Conservation (phyloP, 1,140 invertebrate genomes). For the Odontomachus brunneus region DNA sequence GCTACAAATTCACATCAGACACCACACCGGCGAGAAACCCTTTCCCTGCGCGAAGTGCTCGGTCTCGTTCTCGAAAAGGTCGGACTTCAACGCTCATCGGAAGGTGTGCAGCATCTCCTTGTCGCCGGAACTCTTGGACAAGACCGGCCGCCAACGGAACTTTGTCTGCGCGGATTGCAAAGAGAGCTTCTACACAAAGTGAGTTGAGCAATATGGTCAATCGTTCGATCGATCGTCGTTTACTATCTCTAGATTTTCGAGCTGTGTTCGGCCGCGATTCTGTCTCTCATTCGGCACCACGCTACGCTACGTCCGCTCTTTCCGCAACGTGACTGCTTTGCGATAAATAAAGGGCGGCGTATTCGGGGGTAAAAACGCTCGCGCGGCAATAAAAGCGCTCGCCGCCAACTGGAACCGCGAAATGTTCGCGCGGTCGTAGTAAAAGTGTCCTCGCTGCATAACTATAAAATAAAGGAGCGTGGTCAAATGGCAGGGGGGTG, state of each 20-base stretch:
- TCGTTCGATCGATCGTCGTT: conserved; percentile 20
- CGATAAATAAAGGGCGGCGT: conserved; percentile 70
- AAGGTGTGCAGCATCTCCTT: conserved; percentile 70
- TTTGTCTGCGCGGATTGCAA: conserved; percentile 87
- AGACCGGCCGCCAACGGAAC: conserved; percentile 70
- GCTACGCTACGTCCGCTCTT: not conserved
- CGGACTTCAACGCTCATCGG: conserved; percentile 84
- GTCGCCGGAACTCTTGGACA: conserved; percentile 28
- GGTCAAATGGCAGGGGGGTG: conserved; percentile 31
- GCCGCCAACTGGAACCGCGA: conserved; percentile 69
- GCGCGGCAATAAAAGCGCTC: conserved; percentile 77
- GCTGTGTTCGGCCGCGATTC: conserved; percentile 25
- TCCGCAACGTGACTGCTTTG: conserved; percentile 12
- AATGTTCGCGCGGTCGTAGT: conserved; percentile 73
- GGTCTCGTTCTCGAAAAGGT: conserved; percentile 88
- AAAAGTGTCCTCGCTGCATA: conserved; percentile 82
- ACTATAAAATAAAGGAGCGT: conserved; percentile 81
- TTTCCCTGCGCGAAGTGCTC: conserved; percentile 88
- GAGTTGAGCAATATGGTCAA: conserved; percentile 79
- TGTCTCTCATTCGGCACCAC: not conserved
- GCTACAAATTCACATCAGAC: conserved; percentile 89
- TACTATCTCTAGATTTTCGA: conserved; percentile 8
- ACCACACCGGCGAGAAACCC: conserved; percentile 92
- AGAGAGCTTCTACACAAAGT: conserved; percentile 88
- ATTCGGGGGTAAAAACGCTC: conserved; percentile 69